These are phyloP conservation scores for Drosophila sproati DNA, from an alignment of 1,140 invertebrate genomes.

Conservation along the genomic window DNA sequence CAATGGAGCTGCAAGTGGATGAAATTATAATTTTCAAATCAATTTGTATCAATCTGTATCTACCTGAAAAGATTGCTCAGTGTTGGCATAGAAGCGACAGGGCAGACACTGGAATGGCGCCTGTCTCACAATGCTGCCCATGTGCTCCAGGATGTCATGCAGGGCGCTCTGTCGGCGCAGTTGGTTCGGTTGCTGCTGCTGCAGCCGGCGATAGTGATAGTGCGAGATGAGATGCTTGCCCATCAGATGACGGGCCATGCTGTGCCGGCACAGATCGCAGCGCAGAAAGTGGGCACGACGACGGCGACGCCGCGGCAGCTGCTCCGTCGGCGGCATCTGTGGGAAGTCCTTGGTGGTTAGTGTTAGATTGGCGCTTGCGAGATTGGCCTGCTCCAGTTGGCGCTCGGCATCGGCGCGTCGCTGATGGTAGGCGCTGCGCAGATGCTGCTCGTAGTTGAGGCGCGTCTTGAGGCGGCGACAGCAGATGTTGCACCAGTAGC, in stretches of 20 bases:
- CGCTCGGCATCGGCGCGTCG: slow-evolving; percentile 89
- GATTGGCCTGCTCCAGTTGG: slow-evolving; percentile 86
- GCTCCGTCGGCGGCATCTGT: slow-evolving; percentile 3
- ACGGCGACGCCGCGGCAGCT: slow-evolving; percentile 73
- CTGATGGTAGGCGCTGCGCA: slow-evolving; percentile 90
- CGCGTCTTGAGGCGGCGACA: slow-evolving; percentile 90
- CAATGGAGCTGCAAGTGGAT: slow-evolving; percentile 87
- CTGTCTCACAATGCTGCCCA: slow-evolving; percentile 90
- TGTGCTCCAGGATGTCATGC: slow-evolving; percentile 90
- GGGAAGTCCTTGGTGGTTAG: slow-evolving; percentile 48
- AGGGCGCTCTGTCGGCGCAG: slow-evolving; percentile 38
- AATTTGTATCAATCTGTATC: not conserved
- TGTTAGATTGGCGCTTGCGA: slow-evolving; percentile 42
- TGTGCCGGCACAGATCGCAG: slow-evolving; percentile 89
- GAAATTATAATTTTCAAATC: not conserved
- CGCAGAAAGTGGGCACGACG: slow-evolving; percentile 86
- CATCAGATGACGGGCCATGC: slow-evolving; percentile 88
- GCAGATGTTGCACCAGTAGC: slow-evolving; percentile 92
- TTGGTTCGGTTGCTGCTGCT: slow-evolving; percentile 72
- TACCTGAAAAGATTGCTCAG: slow-evolving; percentile 88
- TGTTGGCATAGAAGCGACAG: slow-evolving; percentile 94
- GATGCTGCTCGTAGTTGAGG: slow-evolving; percentile 90
- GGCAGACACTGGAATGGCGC: slow-evolving; percentile 93
- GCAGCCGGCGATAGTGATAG: slow-evolving; percentile 91
- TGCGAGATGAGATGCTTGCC: slow-evolving; percentile 94